These are phyloP conservation scores for Ormia ochracea DNA, from an alignment of 2,888 invertebrate species.

Conservation along the genomic window DNA sequence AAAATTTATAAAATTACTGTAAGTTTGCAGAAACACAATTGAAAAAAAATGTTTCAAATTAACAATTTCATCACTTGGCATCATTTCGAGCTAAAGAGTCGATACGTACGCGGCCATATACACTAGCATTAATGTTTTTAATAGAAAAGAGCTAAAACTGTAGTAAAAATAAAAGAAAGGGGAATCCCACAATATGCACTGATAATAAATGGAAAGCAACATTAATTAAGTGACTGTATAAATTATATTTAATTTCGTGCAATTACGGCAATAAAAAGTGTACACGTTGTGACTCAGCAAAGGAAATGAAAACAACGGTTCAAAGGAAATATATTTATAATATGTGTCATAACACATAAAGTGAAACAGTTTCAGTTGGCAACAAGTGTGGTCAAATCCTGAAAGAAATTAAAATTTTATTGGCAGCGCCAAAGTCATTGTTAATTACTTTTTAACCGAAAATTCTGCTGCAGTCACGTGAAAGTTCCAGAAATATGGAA, in stretches of 20 bases:
- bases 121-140: background rate
- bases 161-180: background rate
- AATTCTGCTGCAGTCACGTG: too few species aligned
- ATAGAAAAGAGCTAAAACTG: background rate
- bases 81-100: background rate
- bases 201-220: background rate
- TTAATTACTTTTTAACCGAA: too few species aligned
- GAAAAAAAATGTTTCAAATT: too few species aligned
- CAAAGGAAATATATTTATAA: background rate
- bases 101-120: background rate
- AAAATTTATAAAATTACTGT: too few species aligned
- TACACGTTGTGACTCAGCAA: background rate
- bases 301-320: background rate
- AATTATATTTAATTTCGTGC: conserved; percentile 31
- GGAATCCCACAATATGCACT: background rate
- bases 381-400: too few species aligned
- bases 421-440: too few species aligned
- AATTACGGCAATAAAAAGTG: background rate
- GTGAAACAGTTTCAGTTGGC: too few species aligned
- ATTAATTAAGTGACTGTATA: conserved; percentile 35
- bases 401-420: too few species aligned
- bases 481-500: too few species aligned
- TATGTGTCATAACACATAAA: too few species aligned
- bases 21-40: too few species aligned
- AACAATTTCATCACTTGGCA: background rate